Percentiles rank a stretch among this genome's conserved stretches.
Conservation (phyloP, 2,113 vertebrate genomes). For the Haemorhous mexicanus region DNA sequence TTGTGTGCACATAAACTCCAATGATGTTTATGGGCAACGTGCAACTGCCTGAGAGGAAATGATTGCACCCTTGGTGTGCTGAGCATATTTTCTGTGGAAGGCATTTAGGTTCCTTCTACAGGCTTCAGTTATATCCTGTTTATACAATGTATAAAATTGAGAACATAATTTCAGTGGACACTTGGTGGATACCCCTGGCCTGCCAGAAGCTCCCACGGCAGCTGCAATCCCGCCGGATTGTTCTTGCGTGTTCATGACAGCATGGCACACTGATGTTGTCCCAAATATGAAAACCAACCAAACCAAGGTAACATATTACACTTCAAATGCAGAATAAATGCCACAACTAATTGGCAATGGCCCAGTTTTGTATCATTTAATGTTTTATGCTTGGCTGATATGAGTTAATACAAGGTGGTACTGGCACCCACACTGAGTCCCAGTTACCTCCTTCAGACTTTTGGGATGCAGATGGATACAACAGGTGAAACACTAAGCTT, state of each 20-base stretch:
- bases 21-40: not conserved
- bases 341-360: too few species aligned
- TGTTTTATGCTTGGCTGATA: not conserved
- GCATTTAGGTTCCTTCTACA: not conserved
- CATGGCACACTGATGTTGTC: not conserved
- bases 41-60: not conserved
- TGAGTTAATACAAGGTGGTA: not conserved
- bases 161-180: not conserved
- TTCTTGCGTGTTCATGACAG: not conserved
- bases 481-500: not conserved
- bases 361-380: not conserved
- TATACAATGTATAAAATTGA: not conserved
- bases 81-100: not conserved
- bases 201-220: not conserved
- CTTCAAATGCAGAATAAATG: not conserved
- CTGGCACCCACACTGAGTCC: not conserved
- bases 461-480: not conserved
- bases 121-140: not conserved
- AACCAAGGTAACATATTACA: accelerated
- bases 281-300: not conserved
- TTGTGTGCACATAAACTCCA: not conserved
- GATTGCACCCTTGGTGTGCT: not conserved
- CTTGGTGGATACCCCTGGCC: not conserved
- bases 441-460: not conserved
- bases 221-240: not conserved